Base-by-base conservation (phyloP, 2,888 invertebrate species). In the Himalopsyche japonica region DNA sequence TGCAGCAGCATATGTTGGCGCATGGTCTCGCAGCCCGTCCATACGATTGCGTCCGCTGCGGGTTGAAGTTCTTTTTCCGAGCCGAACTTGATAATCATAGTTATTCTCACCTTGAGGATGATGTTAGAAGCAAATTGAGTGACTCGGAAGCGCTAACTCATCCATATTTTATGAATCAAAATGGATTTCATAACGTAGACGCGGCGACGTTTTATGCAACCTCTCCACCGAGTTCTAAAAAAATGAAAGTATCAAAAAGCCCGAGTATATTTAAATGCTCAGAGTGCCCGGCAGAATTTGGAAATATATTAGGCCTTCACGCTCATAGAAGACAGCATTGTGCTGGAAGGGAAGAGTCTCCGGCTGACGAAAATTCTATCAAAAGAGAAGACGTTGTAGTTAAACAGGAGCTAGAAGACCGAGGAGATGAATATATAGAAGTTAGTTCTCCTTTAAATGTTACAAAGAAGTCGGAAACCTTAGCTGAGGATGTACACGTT, bases 61-160 rank as follows among this genome's bases (percentile, higher is more conserved):
- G 94, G 0, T 93, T 96, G 87, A 96, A 96, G 88, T 98, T 97
- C 91, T 98, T 97, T 91, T 98, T 98, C 92, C 94, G 97, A 47
- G 96, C 97, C 0, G 98, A 98, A 89, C 91, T 98, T 4, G 97
- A 98, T 88, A 98, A 98, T 89, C 98, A 98, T 89, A 92, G 94
- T 12, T 93, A 94, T 80, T 92, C 93, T 18, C 94, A 94, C 87
- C 88, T 92, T 4, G 92, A 92, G 86, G 94, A 94, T 86, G 87
- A 85, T 37, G 86, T 86, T 6, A 92, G 92, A 87, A 89, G 92
- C 80, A 87, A 87, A 79, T 32, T 86, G 20, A 80, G 81, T 43
- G 85, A 82, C 10, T 78, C 81, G 0, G 87, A 87, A 12, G 37
- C 84, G 5, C 77, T 84, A 6, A 86, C 85, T 32, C 85, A 86